Percentiles rank a stretch among this genome's conserved stretches.
phyloP scores from a whole-genome alignment of 2,888 invertebrate species.

The Spodoptera littoralis region DNA sequence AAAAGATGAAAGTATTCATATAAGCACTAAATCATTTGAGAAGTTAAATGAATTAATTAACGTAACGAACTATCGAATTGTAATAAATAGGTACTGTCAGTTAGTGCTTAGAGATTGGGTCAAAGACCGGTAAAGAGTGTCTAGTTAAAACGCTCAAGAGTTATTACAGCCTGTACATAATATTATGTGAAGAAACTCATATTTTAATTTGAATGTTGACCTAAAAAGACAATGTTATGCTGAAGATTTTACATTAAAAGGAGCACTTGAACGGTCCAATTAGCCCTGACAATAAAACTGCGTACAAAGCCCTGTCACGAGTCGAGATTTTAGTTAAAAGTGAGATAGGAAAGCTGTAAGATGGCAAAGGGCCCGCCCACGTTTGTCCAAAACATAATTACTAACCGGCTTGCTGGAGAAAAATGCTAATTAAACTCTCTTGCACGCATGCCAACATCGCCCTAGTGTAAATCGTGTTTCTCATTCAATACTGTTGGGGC shows the following conservation, averaged over 20 bases:
- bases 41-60: too few species aligned
- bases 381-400: slow-evolving; percentile 57
- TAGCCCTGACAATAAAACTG: slow-evolving; percentile 26
- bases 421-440: slow-evolving; percentile 64
- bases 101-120: too few species aligned
- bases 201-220: background rate
- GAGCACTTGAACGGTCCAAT: slow-evolving; percentile 11
- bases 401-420: slow-evolving; percentile 48
- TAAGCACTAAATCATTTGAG: too few species aligned
- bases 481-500: slow-evolving; percentile 47
- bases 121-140: too few species aligned
- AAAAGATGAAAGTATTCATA: too few species aligned
- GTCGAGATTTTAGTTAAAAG: slow-evolving; percentile 33
- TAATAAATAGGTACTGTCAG: too few species aligned
- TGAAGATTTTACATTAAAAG: background rate
- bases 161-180: too few species aligned
- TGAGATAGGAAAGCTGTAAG: slow-evolving; percentile 44
- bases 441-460: slow-evolving; percentile 57
- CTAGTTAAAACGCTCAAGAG: too few species aligned
- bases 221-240: background rate
- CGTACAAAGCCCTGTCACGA: slow-evolving; percentile 18
- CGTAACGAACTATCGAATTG: too few species aligned
- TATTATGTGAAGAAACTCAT: too few species aligned
- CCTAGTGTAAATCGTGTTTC: slow-evolving; percentile 66
- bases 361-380: slow-evolving; percentile 54